Conservation (phyloP, 1,140 invertebrate species). For the Bicyclus anynana region DNA sequence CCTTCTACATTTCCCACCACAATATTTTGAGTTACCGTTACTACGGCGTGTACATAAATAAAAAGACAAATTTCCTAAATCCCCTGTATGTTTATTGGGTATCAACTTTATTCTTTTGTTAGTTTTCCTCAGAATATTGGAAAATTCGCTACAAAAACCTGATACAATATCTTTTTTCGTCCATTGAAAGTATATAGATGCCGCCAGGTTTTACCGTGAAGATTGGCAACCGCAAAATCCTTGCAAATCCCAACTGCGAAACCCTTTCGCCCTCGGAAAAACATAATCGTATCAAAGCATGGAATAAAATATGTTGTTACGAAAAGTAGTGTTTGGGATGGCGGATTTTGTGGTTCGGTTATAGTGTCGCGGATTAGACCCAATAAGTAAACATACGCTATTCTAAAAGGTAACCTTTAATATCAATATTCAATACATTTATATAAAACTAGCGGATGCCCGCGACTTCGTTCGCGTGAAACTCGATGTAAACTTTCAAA, state of each 20-base stretch:
- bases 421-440: too few relatives aligned
- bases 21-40: too few relatives aligned
- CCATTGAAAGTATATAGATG: slow-evolving; percentile 52
- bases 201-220: slow-evolving; percentile 48
- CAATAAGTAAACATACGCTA: too few relatives aligned
- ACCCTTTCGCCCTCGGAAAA: slow-evolving; percentile 46
- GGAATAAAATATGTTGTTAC: slow-evolving; percentile 19
- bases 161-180: slow-evolving; percentile 33
- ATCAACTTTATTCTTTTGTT: slow-evolving; percentile 20
- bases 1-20: too few relatives aligned
- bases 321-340: neutral
- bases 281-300: slow-evolving; percentile 56
- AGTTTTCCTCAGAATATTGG: slow-evolving; percentile 34
- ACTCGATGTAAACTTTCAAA: too few relatives aligned
- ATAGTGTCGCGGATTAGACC: too few relatives aligned
- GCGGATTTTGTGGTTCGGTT: neutral
- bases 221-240: slow-evolving; percentile 64
- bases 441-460: too few relatives aligned
- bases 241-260: slow-evolving; percentile 50
- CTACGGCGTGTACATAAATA: too few relatives aligned
- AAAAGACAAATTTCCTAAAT: neutral
- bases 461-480: too few relatives aligned
- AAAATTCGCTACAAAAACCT: slow-evolving; percentile 27
- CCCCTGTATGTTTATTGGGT: slow-evolving; percentile 4
- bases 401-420: too few relatives aligned